Conservation (phyloP, 2,888 invertebrate species). For the Macrophya alboannulata region DNA sequence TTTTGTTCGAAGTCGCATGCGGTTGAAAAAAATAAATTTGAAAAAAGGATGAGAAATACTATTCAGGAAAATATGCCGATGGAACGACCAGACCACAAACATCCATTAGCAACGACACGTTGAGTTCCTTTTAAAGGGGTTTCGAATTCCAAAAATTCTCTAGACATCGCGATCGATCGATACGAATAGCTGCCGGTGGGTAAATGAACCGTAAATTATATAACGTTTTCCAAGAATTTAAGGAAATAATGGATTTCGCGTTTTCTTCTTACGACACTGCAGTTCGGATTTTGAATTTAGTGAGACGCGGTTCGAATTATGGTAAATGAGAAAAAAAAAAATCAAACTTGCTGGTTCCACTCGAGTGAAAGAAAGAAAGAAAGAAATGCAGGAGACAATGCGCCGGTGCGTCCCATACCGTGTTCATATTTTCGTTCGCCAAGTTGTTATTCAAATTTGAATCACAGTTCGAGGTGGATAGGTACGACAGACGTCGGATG, state of each 20-base stretch:
- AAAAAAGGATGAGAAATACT: not conserved
- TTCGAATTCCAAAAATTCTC: slow-evolving; percentile 54
- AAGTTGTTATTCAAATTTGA: slow-evolving; percentile 54
- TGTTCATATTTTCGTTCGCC: slow-evolving; percentile 45
- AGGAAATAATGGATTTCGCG: not conserved
- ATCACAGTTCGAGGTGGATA: slow-evolving; percentile 5
- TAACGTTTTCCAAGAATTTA: not conserved
- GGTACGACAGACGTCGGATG: slow-evolving; percentile 16
- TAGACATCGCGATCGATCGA: slow-evolving; percentile 30
- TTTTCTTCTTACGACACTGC: not conserved
- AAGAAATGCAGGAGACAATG: not conserved
- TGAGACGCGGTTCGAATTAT: not conserved
- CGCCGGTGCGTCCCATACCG: slow-evolving; percentile 46
- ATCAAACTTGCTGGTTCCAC: not conserved
- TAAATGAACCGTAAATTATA: not conserved
- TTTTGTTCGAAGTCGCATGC: not conserved
- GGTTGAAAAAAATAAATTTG: not conserved
- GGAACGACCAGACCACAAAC: slow-evolving; percentile 31
- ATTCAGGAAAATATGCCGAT: slow-evolving; percentile 36
- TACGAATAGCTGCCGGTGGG: not conserved
- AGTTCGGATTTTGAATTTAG: not conserved
- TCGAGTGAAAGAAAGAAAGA: not conserved
- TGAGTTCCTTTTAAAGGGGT: slow-evolving; percentile 27
- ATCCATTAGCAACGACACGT: slow-evolving; percentile 52
- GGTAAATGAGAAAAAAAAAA: not conserved